phyloP scores from a whole-genome alignment of 2,888 invertebrate species.

The Macrophya alboannulata region DNA sequence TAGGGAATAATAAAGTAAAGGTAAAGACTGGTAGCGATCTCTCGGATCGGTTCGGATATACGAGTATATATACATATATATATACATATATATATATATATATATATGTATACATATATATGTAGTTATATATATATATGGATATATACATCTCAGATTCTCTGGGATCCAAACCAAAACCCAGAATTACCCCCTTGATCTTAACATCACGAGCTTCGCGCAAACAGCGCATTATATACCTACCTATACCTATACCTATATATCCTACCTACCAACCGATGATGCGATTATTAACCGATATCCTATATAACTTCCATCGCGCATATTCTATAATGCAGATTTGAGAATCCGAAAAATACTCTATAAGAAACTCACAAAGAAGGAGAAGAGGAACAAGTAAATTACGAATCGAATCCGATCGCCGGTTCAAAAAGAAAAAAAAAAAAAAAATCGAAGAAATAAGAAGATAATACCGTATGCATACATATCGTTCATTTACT shows the following conservation, averaged over 20 bases:
- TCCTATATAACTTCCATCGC: constrained; percentile 15
- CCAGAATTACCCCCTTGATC: constrained; percentile 77
- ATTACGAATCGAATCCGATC: too few relatives aligned
- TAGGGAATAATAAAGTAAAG: constrained; percentile 69
- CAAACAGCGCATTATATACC: constrained; percentile 68
- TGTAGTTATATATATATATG: too few relatives aligned
- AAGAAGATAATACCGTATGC: too few relatives aligned
- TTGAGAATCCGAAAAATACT: constrained; percentile 1
- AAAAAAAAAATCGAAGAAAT: too few relatives aligned
- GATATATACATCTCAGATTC: constrained; percentile 61
- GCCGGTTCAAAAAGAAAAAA: too few relatives aligned
- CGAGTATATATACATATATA: constrained; percentile 43
- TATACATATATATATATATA: too few relatives aligned
- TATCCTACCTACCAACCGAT: not conserved
- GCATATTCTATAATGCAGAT: not conserved
- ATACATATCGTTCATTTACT: too few relatives aligned
- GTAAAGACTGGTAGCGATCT: constrained; percentile 75
- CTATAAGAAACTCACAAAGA: not conserved
- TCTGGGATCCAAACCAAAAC: constrained; percentile 66
- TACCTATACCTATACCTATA: constrained; percentile 56
- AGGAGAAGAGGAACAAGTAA: not conserved
- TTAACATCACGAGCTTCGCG: constrained; percentile 68
- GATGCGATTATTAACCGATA: too few relatives aligned
- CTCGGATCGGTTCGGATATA: constrained; percentile 56
- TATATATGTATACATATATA: too few relatives aligned